Percentiles rank a stretch among this genome's conserved stretches.
Conservation (phyloP, 1,140 invertebrate genomes). For the Eriocheir sinensis region DNA sequence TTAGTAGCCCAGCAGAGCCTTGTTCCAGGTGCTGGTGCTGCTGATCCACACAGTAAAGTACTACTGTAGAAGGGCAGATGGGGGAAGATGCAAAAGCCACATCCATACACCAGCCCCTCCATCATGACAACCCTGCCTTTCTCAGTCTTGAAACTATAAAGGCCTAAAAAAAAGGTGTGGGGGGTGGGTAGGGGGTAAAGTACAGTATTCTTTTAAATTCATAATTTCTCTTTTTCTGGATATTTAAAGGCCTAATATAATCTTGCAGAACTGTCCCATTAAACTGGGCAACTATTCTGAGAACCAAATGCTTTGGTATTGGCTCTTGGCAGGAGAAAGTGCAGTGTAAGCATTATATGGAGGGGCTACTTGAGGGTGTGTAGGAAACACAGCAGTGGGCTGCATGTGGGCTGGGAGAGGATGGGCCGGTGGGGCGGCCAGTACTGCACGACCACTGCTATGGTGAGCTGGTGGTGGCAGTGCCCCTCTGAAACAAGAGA, state of each 20-base stretch:
- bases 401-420: constrained; percentile 93
- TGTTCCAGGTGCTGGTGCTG: constrained; percentile 35
- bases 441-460: constrained; percentile 88
- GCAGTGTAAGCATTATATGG: constrained; percentile 85
- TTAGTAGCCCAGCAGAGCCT: constrained; percentile 21
- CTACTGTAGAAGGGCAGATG: constrained; percentile 23
- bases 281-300: constrained; percentile 84
- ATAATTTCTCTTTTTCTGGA: background rate
- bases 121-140: constrained; percentile 26
- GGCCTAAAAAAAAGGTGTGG: background rate
- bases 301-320: constrained; percentile 89
- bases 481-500: constrained; percentile 86
- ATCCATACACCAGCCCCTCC: constrained; percentile 48
- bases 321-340: constrained; percentile 88
- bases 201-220: background rate
- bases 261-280: background rate
- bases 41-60: constrained; percentile 16
- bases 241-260: background rate
- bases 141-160: background rate
- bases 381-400: constrained; percentile 85
- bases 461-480: constrained; percentile 93
- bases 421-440: constrained; percentile 87
- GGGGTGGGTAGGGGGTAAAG: too few species aligned
- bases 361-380: constrained; percentile 85
- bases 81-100: background rate